These are phyloP conservation scores for Sepioteuthis lessoniana DNA, from an alignment of 2,888 invertebrate genomes.

Conservation along the genomic window DNA sequence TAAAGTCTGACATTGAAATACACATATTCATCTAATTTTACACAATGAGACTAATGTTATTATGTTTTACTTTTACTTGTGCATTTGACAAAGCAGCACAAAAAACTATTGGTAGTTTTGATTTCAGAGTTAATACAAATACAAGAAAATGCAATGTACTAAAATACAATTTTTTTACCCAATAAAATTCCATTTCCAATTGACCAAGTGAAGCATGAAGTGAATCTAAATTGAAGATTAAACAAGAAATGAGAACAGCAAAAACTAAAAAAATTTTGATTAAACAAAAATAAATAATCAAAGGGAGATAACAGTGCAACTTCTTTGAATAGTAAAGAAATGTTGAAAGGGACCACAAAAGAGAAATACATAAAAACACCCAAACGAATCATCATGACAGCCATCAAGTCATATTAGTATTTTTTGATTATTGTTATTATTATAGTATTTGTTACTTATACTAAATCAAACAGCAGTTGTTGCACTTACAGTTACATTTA, in stretches of 20 bases:
- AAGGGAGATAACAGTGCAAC: not conserved
- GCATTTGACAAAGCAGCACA: not conserved
- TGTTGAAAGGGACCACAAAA: not conserved
- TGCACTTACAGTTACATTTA: no score
- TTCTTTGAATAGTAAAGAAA: not conserved
- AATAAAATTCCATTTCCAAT: not conserved
- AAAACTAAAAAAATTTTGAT: not conserved
- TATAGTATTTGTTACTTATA: not conserved
- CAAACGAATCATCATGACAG: not conserved
- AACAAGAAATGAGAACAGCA: not conserved
- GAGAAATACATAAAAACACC: not conserved
- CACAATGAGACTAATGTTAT: not conserved
- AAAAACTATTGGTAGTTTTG: conserved; percentile 11
- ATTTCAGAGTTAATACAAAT: not conserved
- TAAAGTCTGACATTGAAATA: not conserved
- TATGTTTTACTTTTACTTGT: not conserved
- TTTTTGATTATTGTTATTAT: not conserved
- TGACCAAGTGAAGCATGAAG: not conserved
- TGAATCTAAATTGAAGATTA: conserved; percentile 33
- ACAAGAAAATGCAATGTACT: not conserved
- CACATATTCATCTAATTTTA: not conserved
- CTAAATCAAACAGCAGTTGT: no score
- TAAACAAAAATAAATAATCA: not conserved
- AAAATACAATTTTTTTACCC: not conserved
- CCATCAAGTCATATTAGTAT: not conserved